These are phyloP conservation scores for Cynopterus brachyotis DNA, from an alignment of 2,113 vertebrate genomes.

Conservation along the genomic window DNA sequence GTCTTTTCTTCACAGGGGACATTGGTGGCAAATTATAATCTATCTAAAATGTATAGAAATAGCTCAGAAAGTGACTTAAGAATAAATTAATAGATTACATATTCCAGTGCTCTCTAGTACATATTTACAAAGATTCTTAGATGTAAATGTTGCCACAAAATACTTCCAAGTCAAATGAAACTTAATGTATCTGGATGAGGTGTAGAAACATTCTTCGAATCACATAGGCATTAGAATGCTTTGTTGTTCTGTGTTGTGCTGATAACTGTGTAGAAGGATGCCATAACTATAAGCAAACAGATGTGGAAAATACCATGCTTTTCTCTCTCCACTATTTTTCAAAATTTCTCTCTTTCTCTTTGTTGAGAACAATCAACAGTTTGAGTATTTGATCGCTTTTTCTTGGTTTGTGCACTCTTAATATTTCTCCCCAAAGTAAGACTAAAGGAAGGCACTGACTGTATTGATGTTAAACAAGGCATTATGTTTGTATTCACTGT, in stretches of 20 bases:
- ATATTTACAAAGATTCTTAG: background rate
- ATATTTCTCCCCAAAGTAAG: background rate
- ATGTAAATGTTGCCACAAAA: background rate
- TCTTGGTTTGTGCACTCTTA: background rate
- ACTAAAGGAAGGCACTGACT: background rate
- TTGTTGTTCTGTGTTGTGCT: background rate
- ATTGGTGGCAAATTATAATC: background rate
- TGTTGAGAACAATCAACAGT: background rate
- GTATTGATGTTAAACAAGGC: background rate
- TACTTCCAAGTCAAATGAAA: background rate
- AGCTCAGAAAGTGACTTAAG: background rate
- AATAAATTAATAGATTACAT: background rate
- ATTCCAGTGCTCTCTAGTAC: background rate
- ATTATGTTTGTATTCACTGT: background rate
- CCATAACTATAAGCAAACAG: fast-evolving
- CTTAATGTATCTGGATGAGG: background rate
- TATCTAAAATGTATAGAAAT: background rate
- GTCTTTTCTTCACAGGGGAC: background rate
- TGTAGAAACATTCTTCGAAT: background rate
- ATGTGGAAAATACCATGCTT: background rate
- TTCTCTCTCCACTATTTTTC: background rate
- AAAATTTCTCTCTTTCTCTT: background rate
- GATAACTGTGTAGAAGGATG: background rate
- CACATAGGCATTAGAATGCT: too few species aligned
- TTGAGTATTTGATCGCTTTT: background rate